A percentile compares a stretch with the other conserved stretches of the same genome.
These are phyloP conservation scores for Pelobates fuscus DNA, from an alignment of 2,113 vertebrate species.

Conservation along the genomic window DNA sequence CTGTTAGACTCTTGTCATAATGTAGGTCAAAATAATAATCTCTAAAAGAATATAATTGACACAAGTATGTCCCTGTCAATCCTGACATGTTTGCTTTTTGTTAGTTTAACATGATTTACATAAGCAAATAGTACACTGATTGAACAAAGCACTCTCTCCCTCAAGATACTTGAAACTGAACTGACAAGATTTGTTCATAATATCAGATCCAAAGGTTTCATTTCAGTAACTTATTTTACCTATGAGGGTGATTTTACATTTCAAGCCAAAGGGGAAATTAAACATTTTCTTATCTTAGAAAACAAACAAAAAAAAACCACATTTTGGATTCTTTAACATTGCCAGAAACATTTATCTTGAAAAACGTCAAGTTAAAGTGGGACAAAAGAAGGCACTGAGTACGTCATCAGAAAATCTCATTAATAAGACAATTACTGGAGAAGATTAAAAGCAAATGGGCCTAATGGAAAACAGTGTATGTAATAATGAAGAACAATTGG, in stretches of 20 bases:
- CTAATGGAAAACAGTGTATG: not conserved
- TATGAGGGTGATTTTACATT: slow-evolving; percentile 16
- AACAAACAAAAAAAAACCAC: slow-evolving; percentile 3
- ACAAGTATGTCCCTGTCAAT: slow-evolving; percentile 13
- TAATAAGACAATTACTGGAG: not conserved
- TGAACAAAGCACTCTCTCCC: slow-evolving; percentile 32
- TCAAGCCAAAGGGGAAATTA: slow-evolving; percentile 24
- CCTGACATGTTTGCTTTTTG: slow-evolving; percentile 16
- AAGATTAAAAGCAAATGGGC: not conserved
- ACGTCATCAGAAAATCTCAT: not conserved
- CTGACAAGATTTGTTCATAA: slow-evolving; percentile 27
- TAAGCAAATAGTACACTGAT: slow-evolving; percentile 28
- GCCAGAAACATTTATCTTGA: not conserved
- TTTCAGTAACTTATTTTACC: slow-evolving; percentile 17
- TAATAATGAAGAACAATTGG: not conserved
- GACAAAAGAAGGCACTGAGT: not conserved
- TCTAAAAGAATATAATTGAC: slow-evolving; percentile 25
- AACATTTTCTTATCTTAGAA: slow-evolving; percentile 11
- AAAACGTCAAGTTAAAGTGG: not conserved
- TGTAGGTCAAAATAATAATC: slow-evolving; percentile 23
- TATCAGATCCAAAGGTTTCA: slow-evolving; percentile 30
- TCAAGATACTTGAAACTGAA: slow-evolving; percentile 24
- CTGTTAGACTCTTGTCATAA: not conserved
- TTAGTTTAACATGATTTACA: slow-evolving; percentile 30
- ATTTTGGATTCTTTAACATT: not conserved